Conservation (phyloP, 2,797 vertebrate species). For the Paedocypris micromegethes region DNA sequence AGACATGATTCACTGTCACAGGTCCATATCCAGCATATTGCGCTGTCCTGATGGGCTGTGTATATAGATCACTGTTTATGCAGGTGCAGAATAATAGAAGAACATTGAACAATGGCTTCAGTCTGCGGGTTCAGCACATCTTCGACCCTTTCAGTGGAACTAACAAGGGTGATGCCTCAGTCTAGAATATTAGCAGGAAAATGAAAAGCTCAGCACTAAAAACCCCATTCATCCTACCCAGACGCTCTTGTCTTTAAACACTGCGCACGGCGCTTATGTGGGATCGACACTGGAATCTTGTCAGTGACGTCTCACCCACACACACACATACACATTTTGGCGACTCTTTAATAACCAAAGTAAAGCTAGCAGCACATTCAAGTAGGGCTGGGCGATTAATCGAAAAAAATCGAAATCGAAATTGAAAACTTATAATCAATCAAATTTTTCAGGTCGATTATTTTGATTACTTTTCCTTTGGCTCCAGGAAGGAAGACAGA, state of each 20-base stretch:
- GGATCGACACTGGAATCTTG: background rate
- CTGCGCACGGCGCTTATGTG: background rate
- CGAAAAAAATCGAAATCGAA: too few species aligned
- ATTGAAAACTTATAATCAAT: too few species aligned
- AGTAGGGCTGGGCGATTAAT: too few species aligned
- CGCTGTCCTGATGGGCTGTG: conserved; percentile 18
- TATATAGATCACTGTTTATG: conserved; percentile 28
- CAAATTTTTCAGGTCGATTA: too few species aligned
- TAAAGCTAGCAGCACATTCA: too few species aligned
- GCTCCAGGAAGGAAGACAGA: too few species aligned
- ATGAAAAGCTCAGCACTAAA: conserved; percentile 34
- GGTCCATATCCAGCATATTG: conserved; percentile 22
- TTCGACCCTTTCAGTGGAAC: conserved; percentile 28
- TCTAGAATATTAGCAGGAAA: conserved; percentile 34
- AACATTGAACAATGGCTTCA: conserved; percentile 27
- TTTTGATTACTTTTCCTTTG: too few species aligned
- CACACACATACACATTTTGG: too few species aligned
- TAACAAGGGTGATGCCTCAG: conserved; percentile 39
- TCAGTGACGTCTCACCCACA: too few species aligned
- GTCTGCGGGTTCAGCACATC: conserved; percentile 32
- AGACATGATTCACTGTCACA: conserved; percentile 30
- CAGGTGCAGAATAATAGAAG: conserved; percentile 37
- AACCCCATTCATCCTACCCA: conserved; percentile 33
- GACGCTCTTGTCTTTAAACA: conserved; percentile 4
- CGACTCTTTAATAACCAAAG: too few species aligned